phyloP scores from a whole-genome alignment of 1,140 invertebrate species.

The Harlomillsia oculata region DNA sequence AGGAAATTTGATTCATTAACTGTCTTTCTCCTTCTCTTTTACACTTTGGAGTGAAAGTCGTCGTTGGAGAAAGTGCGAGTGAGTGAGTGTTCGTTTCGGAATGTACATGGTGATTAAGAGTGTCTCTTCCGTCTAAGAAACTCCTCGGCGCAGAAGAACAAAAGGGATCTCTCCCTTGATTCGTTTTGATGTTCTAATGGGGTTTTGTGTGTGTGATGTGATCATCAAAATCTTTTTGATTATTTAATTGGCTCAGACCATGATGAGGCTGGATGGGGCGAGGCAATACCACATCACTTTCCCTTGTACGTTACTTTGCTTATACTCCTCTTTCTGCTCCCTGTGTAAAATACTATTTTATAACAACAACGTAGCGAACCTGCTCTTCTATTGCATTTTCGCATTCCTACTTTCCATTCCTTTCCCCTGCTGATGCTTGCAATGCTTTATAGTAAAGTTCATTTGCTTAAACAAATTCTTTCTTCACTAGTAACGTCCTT shows the following conservation, averaged over 20 bases:
- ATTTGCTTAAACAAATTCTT: no score
- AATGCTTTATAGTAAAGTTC: no score
- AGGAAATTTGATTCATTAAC: slow-evolving; percentile 28
- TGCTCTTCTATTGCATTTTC: no score
- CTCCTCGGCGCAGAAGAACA: slow-evolving; percentile 11
- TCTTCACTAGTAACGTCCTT: no score
- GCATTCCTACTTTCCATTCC: no score
- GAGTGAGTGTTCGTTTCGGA: not conserved
- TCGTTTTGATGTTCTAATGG: slow-evolving; percentile 29
- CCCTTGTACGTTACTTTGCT: not conserved
- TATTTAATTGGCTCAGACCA: slow-evolving; percentile 27
- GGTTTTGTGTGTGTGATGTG: slow-evolving; percentile 23
- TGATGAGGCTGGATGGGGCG: not conserved
- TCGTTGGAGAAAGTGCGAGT: not conserved
- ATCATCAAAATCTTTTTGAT: slow-evolving; percentile 32
- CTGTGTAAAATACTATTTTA: not conserved
- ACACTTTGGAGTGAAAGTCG: not conserved
- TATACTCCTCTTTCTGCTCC: not conserved
- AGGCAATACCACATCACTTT: not conserved
- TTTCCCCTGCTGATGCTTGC: no score
- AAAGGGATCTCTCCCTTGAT: slow-evolving; percentile 19
- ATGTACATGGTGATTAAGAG: slow-evolving; percentile 26
- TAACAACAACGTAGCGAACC: not conserved
- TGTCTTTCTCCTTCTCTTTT: slow-evolving; percentile 17
- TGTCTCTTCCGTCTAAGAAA: slow-evolving; percentile 15